phyloP scores from a whole-genome alignment of 1,140 invertebrate species.

The Sycophila sp. region DNA sequence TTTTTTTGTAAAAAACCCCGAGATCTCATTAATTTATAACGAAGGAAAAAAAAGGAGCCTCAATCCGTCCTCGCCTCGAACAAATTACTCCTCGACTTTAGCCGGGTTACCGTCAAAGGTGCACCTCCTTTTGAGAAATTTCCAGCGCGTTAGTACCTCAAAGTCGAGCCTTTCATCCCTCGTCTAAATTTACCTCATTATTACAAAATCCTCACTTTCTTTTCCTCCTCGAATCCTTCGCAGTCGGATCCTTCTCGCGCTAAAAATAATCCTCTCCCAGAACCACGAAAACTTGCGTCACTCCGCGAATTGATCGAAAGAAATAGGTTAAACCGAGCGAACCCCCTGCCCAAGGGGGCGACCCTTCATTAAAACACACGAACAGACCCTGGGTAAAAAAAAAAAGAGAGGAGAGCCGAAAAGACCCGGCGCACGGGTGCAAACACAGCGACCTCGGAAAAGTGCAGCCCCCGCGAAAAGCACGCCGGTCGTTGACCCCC shows the following conservation, averaged over 20 bases:
- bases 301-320: no score
- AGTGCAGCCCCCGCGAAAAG: conserved; percentile 6
- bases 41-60: background rate
- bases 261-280: no score
- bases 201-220: no score
- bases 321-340: no score
- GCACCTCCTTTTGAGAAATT: background rate
- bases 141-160: background rate
- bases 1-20: no score
- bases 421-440: background rate
- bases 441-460: conserved; percentile 8
- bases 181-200: no score
- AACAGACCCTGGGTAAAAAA: background rate
- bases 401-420: background rate
- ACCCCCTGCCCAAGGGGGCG: no score
- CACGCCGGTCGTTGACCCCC: conserved; percentile 4
- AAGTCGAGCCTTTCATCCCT: background rate
- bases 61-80: background rate
- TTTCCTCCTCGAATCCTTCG: no score
- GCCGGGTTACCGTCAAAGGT: background rate
- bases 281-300: no score
- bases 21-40: conserved; percentile 16
- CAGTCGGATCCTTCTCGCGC: no score
- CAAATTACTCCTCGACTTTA: background rate
- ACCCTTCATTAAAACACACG: background rate